Evolutionary conservation across 2,113 vertebrate genomes (phyloP), one percentile per base, ranked within the genome.

Genomic region (human (Homo sapiens)): DNA sequence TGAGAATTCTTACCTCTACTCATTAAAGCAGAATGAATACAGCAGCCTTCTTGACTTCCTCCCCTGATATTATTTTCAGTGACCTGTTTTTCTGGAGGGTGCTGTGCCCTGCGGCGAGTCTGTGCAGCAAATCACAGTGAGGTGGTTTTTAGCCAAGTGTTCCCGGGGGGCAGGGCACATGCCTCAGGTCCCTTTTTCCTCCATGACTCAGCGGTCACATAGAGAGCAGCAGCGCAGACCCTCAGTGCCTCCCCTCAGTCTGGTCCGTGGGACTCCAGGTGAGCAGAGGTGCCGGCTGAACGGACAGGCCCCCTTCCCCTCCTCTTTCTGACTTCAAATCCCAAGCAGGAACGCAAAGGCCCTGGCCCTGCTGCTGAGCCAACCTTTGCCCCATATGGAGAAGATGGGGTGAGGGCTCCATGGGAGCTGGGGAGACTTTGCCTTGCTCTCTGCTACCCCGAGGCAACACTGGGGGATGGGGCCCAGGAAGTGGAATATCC

Each of bases 271-370:
- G 43, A 68, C 22, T 59, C 43, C 27, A 45, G 66, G 20, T 3
- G 4, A 43, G 17, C 2, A 1, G 8, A 35, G 40, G 11, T 2
- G 18, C 61, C 2, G 1, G 27, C 35, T 52, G 45, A 59, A 32
- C 30, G 43, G 1, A 50, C 43, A 72, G 38, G 13, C 38, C 27
- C 59, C 32, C 43, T 14, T 35, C 35, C 10, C 6, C 35, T 22
- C 55, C 48, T 38, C 3, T 40, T 23, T 57, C 50, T 57, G 17
- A 8, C 55, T 61, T 84, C 79, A 99, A 98, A 98, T 99, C 95
- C 93, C 99, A 92, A 97, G 98, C 20, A 72, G 99, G 40, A 99
- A 99, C 81, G 97, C 99, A 35, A 99, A 98, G 84, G 92, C 98
- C 5, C 87, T 97, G 1, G 99, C 98, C 87, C 94, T 99, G 48